Evolutionary conservation across 2,113 vertebrate species (phyloP), one percentile per base, ranked within the genome.

Genomic region (Speoplatyrhinus poulsoni): DNA sequence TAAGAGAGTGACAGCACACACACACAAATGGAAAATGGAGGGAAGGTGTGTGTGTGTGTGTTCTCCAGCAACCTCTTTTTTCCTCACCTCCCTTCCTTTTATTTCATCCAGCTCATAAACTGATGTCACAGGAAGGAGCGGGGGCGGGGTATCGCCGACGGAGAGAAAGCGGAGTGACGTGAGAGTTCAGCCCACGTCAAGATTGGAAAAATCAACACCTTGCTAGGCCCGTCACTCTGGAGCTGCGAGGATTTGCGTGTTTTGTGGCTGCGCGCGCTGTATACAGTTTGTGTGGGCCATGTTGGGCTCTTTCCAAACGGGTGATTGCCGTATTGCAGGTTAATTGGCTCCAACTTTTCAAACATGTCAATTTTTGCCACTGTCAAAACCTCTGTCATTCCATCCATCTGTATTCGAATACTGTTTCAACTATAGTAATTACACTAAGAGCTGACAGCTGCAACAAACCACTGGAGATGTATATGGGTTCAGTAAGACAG

Each of bases 61-160:
- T 64, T 6, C 82, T 75, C 69, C 82, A 69, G 71, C 67, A 72
- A 69, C 67, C 55, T 78, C 72, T 50, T 69, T 69, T 55, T 50
- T 26, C 15, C 41, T 6, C 54, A 1, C 11, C 16, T 17, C 47
- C 32, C 12, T 5, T 48, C 12, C 19, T 26, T 19, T 53, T 64
- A 46, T n/a, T 74, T 75, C 75, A 83, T 83, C 80, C 78, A 86
- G 80, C 78, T 87, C 82, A 79, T 82, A 88, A 90, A 88, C 85
- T 90, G 83, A 89, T 90, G 87, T 86, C 85, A 90, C 62, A 56
- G 65, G 57, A 76, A 75, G 67, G 79, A 74, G 75, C 46, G 62
- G 17, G 46, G 48, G 53, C 19, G 57, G 48, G 62, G 15, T 54
- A 32, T 19, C 19, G 49, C 13, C 67, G 69, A 49, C 61, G 60